These are phyloP conservation scores for Asobara japonica DNA, from an alignment of 1,140 invertebrate genomes.

Conservation along the genomic window DNA sequence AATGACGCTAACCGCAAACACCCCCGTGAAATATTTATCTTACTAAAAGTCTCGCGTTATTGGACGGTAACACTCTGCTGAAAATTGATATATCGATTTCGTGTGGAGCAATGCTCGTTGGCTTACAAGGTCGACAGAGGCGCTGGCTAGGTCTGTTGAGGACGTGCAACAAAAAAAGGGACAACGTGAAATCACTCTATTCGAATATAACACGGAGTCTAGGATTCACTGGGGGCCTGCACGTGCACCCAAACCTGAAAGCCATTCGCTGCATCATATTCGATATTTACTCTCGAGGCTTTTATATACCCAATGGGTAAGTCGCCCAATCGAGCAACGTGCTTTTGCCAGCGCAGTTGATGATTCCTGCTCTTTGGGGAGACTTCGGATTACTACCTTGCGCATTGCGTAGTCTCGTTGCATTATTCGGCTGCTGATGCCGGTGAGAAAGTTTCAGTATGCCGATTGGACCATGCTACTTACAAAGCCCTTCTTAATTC, in stretches of 20 bases:
- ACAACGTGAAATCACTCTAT: constrained; percentile 2
- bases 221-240: neutral
- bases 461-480: too few relatives aligned
- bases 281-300: neutral
- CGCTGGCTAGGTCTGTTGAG: neutral
- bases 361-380: too few relatives aligned
- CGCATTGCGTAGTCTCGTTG: too few relatives aligned
- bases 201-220: neutral
- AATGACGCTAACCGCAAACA: neutral
- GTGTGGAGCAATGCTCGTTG: constrained; percentile 8
- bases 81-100: constrained; percentile 26
- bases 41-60: constrained; percentile 14
- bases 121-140: neutral
- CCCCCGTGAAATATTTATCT: constrained; percentile 28
- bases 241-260: neutral
- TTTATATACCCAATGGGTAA: neutral
- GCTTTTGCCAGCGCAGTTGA: neutral
- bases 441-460: too few relatives aligned
- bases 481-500: too few relatives aligned
- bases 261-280: neutral
- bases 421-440: too few relatives aligned
- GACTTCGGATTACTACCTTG: too few relatives aligned
- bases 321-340: neutral
- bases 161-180: neutral
- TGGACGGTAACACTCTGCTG: constrained; percentile 15